Conservation (phyloP, 2,113 vertebrate species). For the Urocolius indicus region DNA sequence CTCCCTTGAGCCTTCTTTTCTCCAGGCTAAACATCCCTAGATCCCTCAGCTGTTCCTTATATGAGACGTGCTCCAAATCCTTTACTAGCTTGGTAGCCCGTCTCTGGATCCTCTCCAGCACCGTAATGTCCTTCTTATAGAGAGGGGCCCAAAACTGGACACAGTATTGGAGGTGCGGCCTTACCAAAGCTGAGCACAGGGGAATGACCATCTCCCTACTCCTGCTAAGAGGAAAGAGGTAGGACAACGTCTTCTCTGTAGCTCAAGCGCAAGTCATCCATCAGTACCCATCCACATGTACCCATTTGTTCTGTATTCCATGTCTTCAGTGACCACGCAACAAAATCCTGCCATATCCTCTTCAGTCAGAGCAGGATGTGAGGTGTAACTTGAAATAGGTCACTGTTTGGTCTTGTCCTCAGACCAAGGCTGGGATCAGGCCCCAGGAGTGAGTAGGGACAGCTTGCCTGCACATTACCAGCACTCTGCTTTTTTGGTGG, state of each 20-base stretch:
- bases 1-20: no score
- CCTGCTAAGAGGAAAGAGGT: neutral
- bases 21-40: no score
- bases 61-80: no score
- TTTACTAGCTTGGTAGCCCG: no score
- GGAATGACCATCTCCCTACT: no score
- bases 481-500: neutral
- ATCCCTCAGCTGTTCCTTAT: no score
- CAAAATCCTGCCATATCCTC: neutral
- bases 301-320: neutral
- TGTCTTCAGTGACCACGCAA: neutral
- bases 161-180: no score
- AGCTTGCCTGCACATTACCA: neutral
- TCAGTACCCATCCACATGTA: neutral
- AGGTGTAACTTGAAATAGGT: neutral
- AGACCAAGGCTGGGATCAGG: no score
- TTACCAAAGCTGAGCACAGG: no score
- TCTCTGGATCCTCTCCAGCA: no score
- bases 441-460: fast-evolving
- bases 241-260: neutral
- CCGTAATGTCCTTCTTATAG: no score
- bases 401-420: fast-evolving
- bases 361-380: neutral
- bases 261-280: neutral
- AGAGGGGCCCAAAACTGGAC: no score